Conservation (phyloP, 2,797 vertebrate species). For the Gymnodraco acuticeps region DNA sequence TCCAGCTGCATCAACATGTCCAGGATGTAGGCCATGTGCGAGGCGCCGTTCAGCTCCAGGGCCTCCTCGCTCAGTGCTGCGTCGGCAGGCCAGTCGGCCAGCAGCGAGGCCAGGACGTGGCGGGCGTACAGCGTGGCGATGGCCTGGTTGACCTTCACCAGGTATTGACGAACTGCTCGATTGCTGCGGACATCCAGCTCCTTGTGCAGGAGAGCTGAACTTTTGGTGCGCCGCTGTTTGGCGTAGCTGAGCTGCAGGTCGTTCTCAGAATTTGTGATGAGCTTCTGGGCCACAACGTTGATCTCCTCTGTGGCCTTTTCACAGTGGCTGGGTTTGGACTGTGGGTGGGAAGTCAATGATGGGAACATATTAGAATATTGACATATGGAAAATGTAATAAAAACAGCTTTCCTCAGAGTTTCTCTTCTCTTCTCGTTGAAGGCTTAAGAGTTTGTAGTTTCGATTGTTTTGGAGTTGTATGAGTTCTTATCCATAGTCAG, state of each 20-base stretch:
- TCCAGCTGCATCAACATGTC: constrained; percentile 99
- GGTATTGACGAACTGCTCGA: constrained; percentile 91
- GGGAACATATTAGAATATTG: not conserved
- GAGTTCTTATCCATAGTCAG: no score
- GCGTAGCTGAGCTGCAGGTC: constrained; percentile 96
- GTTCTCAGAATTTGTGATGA: constrained; percentile 95
- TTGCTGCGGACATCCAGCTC: constrained; percentile 95
- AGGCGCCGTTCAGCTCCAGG: constrained; percentile 93
- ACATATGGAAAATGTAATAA: not conserved
- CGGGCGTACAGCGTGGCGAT: constrained; percentile 95
- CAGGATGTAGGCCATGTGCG: constrained; percentile 98
- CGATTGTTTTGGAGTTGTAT: no score
- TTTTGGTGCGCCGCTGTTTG: constrained; percentile 96
- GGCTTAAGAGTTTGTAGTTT: no score
- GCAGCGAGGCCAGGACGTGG: constrained; percentile 91
- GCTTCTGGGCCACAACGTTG: constrained; percentile 94
- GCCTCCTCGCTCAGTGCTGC: constrained; percentile 91
- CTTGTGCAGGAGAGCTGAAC: constrained; percentile 94
- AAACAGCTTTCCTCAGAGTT: no score
- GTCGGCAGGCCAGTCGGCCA: constrained; percentile 92
- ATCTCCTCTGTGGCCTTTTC: constrained; percentile 94
- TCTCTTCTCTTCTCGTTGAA: not conserved
- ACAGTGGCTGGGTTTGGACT: constrained; percentile 92
- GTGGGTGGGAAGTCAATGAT: constrained; percentile 21
- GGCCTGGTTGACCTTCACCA: constrained; percentile 96